Conservation (phyloP, 2,113 vertebrate species). For the Carlito syrichta region DNA sequence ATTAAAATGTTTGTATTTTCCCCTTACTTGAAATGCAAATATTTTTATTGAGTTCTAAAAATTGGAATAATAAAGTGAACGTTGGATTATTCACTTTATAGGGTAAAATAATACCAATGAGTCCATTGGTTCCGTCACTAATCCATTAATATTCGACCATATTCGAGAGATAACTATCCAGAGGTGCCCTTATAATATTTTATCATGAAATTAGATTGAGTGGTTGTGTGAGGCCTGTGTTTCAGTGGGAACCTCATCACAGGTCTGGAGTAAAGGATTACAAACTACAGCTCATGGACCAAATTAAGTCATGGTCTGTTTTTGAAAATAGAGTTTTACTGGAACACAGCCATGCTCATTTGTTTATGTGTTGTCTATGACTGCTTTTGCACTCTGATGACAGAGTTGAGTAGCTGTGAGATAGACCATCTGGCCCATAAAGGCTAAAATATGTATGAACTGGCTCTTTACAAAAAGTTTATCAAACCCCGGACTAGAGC, state of each 20-base stretch:
- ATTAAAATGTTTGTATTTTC: background rate
- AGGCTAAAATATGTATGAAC: background rate
- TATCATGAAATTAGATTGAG: background rate
- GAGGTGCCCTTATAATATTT: constrained; percentile 17
- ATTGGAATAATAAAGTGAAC: too few species aligned
- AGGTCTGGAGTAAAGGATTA: background rate
- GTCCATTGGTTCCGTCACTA: background rate
- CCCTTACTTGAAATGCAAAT: background rate
- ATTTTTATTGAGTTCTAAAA: background rate
- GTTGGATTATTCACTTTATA: background rate
- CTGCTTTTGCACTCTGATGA: background rate
- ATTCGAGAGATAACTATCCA: background rate
- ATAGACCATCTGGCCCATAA: background rate
- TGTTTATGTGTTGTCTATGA: background rate
- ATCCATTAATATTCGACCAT: background rate
- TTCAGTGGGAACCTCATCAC: background rate
- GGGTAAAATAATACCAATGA: background rate
- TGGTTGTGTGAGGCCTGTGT: background rate
- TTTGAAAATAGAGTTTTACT: background rate
- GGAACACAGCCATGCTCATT: background rate
- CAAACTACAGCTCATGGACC: background rate
- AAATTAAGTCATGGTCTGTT: background rate
- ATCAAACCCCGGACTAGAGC: background rate
- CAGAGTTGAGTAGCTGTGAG: background rate
- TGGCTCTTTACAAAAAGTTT: background rate